A percentile compares a stretch with the other conserved stretches of the same genome.
Conservation (phyloP, 2,888 invertebrate species). For the Tinea pellionella region DNA sequence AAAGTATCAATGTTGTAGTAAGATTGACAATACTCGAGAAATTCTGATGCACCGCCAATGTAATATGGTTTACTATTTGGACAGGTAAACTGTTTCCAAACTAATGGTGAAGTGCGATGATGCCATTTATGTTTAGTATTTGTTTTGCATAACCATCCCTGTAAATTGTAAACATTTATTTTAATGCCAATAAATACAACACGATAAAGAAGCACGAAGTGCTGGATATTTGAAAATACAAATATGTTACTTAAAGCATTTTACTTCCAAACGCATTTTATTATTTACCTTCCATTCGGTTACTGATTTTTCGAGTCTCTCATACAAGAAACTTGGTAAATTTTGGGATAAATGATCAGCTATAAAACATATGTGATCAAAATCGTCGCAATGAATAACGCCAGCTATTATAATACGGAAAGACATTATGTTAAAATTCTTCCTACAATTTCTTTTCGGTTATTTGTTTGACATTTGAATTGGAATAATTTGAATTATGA, state of each 20-base stretch:
- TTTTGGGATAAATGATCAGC: conserved; percentile 63
- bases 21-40: conserved; percentile 72
- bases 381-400: conserved; percentile 57
- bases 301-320: conserved; percentile 51
- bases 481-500: too few species aligned
- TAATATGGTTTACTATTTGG: conserved; percentile 65
- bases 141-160: conserved; percentile 60
- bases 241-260: too few species aligned
- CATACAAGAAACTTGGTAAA: conserved; percentile 67
- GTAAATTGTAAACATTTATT: conserved; percentile 19
- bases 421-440: conserved; percentile 36
- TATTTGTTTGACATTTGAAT: too few species aligned
- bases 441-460: not conserved
- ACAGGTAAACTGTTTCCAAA: conserved; percentile 72
- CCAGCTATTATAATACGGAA: conserved; percentile 68
- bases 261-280: too few species aligned
- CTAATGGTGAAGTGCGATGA: conserved; percentile 62
- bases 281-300: conserved; percentile 64
- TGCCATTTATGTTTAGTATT: conserved; percentile 69
- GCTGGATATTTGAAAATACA: too few species aligned
- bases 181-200: too few species aligned
- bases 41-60: conserved; percentile 70
- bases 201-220: too few species aligned
- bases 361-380: conserved; percentile 62
- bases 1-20: conserved; percentile 63